Evolutionary conservation across 37 sponge, comb jelly and placozoan genomes (phyloP), one percentile per base, ranked within the genome.

Genomic region (Hormiphora californensis): DNA sequence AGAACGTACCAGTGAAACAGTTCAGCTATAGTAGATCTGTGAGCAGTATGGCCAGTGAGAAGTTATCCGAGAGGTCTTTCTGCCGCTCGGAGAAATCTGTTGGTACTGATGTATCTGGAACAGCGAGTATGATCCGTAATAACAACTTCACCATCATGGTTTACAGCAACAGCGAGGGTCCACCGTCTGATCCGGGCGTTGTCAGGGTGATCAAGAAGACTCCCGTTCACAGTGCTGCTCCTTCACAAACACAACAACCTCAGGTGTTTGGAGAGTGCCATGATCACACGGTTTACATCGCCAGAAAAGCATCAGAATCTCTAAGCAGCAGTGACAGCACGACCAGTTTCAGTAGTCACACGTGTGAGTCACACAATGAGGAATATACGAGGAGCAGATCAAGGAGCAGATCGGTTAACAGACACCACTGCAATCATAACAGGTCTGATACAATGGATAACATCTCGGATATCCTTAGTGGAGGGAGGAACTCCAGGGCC

Each of bases 91-190:
- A 73, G 46, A 73, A 73, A 28, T 36, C 39, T 0, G 81, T 73
- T 22, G 81, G 81, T 0, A 73, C 81, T 5, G 81, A 73, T 73
- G 81, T 73, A 36, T 73, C 81, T 4, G 81, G 81, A 22, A 12
- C 23, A 36, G 46, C 81, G 5, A 43, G 46, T 30, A 73, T 73
- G 81, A 73, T 73, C 81, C 40, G 43, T 43, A 73, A 73, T 28
- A 73, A 73, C 35, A n/a, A 73, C 12, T 73, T 73, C 81, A 73
- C 81, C 0, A 73, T 73, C 81, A 73, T 73, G 81, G 81, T 73
- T 28, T 73, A 73, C 44, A 73, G 8, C 46, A 27, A 73, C 81
- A 73, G 81, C 38, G 81, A 73, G n/a, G n/a, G n/a, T n/a, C n/a
- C n/a, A n/a, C n/a, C n/a, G n/a, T n/a, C n/a, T n/a, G n/a, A n/a